Evolutionary conservation across 2,113 vertebrate genomes (phyloP).

Genomic region (Gallinago jamesoni): DNA sequence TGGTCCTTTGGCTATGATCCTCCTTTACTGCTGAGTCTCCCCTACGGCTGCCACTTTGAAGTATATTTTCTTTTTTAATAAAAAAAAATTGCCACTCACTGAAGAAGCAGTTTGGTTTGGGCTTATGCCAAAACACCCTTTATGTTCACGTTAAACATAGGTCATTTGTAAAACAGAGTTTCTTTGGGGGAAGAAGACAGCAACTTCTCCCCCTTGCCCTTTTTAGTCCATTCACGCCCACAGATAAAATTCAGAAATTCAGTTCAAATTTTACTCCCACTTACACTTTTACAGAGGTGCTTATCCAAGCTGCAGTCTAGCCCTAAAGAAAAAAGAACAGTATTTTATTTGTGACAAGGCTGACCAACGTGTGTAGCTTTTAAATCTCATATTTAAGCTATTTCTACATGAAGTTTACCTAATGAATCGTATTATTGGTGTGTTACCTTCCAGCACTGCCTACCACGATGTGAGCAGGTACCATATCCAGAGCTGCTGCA

Average conservation of each 20-base stretch:
- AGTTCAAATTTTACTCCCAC: background rate
- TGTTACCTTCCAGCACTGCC: background rate
- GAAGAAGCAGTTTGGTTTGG: background rate
- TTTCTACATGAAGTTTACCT: background rate
- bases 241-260: background rate
- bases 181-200: background rate
- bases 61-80: background rate
- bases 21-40: background rate
- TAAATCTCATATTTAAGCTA: background rate
- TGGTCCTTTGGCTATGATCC: background rate
- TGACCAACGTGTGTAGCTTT: background rate
- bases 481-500: background rate
- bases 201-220: background rate
- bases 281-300: background rate
- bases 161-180: background rate
- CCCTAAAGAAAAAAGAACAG: background rate
- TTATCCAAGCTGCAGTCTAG: background rate
- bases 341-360: background rate
- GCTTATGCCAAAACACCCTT: background rate
- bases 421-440: background rate
- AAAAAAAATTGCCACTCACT: background rate
- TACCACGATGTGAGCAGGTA: background rate
- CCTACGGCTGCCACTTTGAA: background rate
- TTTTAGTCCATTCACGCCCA: background rate
- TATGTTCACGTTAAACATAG: background rate